These are phyloP conservation scores for Drosophila ananassae DNA, from an alignment of 1,140 invertebrate genomes.

Conservation along the genomic window DNA sequence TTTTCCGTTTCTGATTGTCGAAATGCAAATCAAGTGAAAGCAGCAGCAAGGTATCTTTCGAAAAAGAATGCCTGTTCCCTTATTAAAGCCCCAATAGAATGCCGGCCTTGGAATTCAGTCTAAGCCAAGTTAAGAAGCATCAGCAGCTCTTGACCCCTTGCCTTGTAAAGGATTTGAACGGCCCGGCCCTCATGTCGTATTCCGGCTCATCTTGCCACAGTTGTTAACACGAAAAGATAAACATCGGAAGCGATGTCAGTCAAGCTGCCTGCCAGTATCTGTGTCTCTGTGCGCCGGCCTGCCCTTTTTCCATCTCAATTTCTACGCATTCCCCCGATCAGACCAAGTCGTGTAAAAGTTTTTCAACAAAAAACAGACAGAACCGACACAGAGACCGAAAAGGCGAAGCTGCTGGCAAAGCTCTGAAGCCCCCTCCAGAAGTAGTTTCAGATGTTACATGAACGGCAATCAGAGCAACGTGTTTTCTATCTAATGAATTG, in stretches of 20 bases:
- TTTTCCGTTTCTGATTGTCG: conserved; percentile 25
- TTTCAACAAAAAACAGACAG: conserved; percentile 30
- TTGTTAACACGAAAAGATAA: conserved; percentile 80
- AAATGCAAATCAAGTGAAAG: conserved; percentile 80
- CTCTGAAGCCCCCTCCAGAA: conserved; percentile 24
- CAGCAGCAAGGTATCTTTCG: conserved; percentile 48
- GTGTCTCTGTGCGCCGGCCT: conserved; percentile 13
- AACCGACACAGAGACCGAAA: neutral
- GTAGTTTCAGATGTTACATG: conserved; percentile 46
- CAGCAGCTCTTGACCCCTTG: conserved; percentile 33
- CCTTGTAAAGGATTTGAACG: conserved; percentile 43
- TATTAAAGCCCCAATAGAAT: conserved; percentile 23
- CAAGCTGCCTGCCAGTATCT: conserved; percentile 47
- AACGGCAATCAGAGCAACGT: conserved; percentile 59
- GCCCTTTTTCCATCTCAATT: conserved; percentile 15
- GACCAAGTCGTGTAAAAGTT: conserved; percentile 40
- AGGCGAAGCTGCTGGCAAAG: conserved; percentile 42
- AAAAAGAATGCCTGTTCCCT: neutral
- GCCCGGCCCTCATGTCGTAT: conserved; percentile 41
- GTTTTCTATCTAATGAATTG: conserved; percentile 68
- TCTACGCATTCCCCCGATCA: conserved; percentile 28
- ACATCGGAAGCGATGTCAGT: conserved; percentile 82
- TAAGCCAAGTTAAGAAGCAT: neutral
- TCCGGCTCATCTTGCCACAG: conserved; percentile 38
- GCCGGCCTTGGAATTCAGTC: neutral